Conservation (phyloP, 2,888 invertebrate species). For the Drosophila peninsularis region DNA sequence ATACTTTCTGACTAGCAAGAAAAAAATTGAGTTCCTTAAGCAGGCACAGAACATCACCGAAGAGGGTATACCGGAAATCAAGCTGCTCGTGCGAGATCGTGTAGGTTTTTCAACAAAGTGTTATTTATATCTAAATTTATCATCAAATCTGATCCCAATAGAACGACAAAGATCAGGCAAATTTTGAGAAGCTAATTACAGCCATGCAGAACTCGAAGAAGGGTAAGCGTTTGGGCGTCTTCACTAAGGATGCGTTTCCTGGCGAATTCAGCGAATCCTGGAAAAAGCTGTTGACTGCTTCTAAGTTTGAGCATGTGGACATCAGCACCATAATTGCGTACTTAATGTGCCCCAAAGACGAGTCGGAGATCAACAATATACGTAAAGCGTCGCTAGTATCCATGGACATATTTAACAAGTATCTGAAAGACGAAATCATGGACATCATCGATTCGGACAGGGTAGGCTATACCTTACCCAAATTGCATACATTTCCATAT, state of each 20-base stretch:
- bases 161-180: slow-evolving; percentile 96
- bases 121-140: too few relatives aligned
- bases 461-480: slow-evolving; percentile 84
- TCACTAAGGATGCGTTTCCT: slow-evolving; percentile 96
- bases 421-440: slow-evolving; percentile 98
- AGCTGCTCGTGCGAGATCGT: slow-evolving; percentile 94
- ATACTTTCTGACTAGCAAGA: slow-evolving; percentile 97
- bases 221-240: slow-evolving; percentile 95
- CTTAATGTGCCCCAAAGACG: slow-evolving; percentile 97
- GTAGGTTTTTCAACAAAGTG: slow-evolving; percentile 85
- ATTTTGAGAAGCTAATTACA: slow-evolving; percentile 91
- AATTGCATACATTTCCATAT: neutral
- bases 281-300: slow-evolving; percentile 91
- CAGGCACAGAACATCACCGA: slow-evolving; percentile 94
- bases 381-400: slow-evolving; percentile 97
- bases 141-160: slow-evolving; percentile 70
- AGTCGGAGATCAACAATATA: slow-evolving; percentile 93
- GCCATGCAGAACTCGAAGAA: slow-evolving; percentile 94
- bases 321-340: slow-evolving; percentile 93
- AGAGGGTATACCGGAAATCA: slow-evolving; percentile 93
- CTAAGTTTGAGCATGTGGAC: slow-evolving; percentile 94
- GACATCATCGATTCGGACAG: slow-evolving; percentile 99
- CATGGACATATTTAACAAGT: slow-evolving; percentile 97
- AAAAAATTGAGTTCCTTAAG: slow-evolving; percentile 98
- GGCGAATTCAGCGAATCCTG: slow-evolving; percentile 97